Percentiles rank a stretch among this genome's conserved stretches.
Evolutionary conservation across 2,888 invertebrate species (phyloP).

Genomic region (Pammene fasciana): DNA sequence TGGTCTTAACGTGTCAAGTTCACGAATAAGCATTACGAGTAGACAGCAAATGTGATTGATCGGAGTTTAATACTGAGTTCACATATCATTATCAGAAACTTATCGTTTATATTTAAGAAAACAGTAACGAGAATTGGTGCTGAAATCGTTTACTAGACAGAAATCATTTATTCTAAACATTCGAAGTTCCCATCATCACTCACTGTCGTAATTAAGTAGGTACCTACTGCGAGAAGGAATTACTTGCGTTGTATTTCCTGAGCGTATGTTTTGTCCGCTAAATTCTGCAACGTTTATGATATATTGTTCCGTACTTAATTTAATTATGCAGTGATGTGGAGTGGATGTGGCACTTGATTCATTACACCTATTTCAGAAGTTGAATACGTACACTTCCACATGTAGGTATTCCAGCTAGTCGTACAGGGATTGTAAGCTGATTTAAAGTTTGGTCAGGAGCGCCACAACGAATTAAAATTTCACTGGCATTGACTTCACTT

Average conservation of each 20-base stretch:
- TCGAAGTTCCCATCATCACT: conserved; percentile 30
- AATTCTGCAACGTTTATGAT: conserved; percentile 35
- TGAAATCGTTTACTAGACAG: conserved; percentile 6
- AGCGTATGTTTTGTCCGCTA: conserved; percentile 33
- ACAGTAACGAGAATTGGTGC: neutral
- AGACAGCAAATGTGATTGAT: too few relatives aligned
- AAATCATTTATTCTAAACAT: conserved; percentile 4
- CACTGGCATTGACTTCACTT: too few relatives aligned
- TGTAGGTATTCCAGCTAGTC: too few relatives aligned
- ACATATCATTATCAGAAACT: too few relatives aligned
- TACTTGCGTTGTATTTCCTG: conserved; percentile 35
- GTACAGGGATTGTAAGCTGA: too few relatives aligned
- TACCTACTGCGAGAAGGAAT: conserved; percentile 32
- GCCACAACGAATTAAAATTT: too few relatives aligned
- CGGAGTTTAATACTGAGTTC: too few relatives aligned
- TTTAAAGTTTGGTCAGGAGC: too few relatives aligned
- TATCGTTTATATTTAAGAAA: neutral
- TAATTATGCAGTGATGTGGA: conserved; percentile 34
- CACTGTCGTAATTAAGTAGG: conserved; percentile 36
- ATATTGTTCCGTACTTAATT: conserved; percentile 34
- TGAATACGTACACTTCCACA: too few relatives aligned
- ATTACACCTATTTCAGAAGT: neutral
- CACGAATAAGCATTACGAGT: too few relatives aligned
- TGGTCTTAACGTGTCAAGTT: too few relatives aligned
- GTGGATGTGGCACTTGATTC: conserved; percentile 27